These are phyloP conservation scores for Onchidella celtica DNA, from an alignment of 2,888 invertebrate species.

Conservation along the genomic window DNA sequence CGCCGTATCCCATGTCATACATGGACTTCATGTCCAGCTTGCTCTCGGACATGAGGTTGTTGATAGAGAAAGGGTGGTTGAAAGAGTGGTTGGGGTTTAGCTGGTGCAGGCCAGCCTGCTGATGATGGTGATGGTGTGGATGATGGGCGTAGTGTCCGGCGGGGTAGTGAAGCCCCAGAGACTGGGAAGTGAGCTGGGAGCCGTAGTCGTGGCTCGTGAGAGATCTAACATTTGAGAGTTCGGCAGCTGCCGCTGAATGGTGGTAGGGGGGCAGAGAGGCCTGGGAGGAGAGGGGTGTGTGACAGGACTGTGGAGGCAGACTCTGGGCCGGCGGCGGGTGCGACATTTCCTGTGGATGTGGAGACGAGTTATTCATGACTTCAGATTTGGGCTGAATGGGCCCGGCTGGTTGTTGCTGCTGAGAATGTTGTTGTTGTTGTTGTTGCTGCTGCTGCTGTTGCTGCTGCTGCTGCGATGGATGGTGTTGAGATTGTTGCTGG, in stretches of 20 bases:
- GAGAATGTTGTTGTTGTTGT: conserved; percentile 17
- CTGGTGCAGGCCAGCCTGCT: conserved; percentile 67
- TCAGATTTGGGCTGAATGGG: conserved; percentile 59
- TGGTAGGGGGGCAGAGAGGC: conserved; percentile 39
- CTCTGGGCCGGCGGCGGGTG: conserved; percentile 50
- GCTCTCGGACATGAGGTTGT: conserved; percentile 89
- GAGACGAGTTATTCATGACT: conserved; percentile 53
- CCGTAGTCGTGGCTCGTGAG: conserved; percentile 54
- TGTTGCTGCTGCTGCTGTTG: conserved; percentile 42
- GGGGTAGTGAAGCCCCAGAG: conserved; percentile 52
- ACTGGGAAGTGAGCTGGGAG: conserved; percentile 50
- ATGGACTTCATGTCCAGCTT: conserved; percentile 92
- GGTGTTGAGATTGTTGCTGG: conserved; percentile 41
- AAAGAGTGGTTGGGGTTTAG: conserved; percentile 78
- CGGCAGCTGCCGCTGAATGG: conserved; percentile 28
- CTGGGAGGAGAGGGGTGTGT: conserved; percentile 44
- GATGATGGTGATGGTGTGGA: conserved; percentile 58
- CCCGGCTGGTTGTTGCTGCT: conserved; percentile 35
- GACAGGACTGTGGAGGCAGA: conserved; percentile 40
- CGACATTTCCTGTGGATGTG: conserved; percentile 51
- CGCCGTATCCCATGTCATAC: conserved; percentile 84
- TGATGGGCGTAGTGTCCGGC: conserved; percentile 57
- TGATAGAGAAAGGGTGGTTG: conserved; percentile 96
- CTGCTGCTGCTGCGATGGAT: conserved; percentile 39
- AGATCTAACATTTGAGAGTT: conserved; percentile 39